Evolutionary conservation across 2,797 vertebrate genomes (phyloP).

Genomic region (Sebastiscus tertius): DNA sequence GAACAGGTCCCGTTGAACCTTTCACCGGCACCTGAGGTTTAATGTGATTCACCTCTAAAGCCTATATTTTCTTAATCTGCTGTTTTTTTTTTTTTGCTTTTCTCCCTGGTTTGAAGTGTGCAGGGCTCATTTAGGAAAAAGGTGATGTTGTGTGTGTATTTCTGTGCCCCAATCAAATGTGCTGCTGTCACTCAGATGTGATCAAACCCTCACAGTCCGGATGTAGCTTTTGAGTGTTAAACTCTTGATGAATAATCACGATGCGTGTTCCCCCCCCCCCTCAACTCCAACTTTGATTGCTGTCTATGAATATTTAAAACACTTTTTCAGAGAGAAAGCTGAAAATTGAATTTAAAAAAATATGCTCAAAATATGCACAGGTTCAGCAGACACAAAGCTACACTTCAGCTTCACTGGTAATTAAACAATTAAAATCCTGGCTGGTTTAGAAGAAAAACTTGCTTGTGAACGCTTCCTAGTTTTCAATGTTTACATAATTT

Average conservation of each 20-base stretch:
- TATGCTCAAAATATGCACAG: not conserved
- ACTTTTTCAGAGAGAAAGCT: not conserved
- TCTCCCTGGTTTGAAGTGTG: not conserved
- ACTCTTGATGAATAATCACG: not conserved
- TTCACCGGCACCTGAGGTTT: not conserved
- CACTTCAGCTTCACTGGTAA: not conserved
- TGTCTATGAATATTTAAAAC: not conserved
- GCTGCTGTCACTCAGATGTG: not conserved
- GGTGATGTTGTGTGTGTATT: not conserved
- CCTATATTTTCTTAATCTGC: too few relatives aligned
- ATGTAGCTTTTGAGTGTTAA: not conserved
- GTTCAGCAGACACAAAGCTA: not conserved
- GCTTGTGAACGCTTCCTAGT: not conserved
- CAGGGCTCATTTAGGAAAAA: not conserved
- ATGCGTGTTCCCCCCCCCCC: too few relatives aligned
- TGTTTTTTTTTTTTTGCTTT: not conserved
- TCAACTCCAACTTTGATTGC: not conserved
- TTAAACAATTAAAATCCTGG: slow-evolving; percentile 5
- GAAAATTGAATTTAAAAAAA: not conserved
- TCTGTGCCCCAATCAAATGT: not conserved
- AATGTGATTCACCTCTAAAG: not conserved
- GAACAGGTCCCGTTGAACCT: slow-evolving; percentile 1
- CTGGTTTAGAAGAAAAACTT: slow-evolving; percentile 4
- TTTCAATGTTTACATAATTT: not conserved
- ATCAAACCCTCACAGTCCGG: not conserved